Evolutionary conservation across 2,797 vertebrate species (phyloP).

Genomic region (Macropodus opercularis): DNA sequence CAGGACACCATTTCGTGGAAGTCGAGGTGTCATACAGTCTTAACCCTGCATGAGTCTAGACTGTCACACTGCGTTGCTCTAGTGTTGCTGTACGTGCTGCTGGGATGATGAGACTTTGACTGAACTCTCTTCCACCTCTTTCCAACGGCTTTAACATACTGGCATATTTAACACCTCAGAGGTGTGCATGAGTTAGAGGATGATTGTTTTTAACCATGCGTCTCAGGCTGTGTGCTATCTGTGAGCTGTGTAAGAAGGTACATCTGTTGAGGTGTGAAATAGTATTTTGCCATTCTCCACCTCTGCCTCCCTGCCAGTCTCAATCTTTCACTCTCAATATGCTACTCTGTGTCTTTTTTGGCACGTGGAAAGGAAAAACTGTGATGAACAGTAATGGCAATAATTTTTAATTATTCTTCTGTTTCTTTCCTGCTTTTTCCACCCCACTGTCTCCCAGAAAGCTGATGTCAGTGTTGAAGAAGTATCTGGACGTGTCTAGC

Average conservation of each 20-base stretch:
- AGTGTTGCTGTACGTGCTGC: background rate
- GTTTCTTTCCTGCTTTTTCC: background rate
- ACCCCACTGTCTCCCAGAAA: constrained; percentile 82
- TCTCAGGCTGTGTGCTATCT: constrained; percentile 41
- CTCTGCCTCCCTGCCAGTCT: constrained; percentile 10
- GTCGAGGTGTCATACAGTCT: constrained; percentile 13
- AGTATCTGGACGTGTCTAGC: constrained; percentile 93
- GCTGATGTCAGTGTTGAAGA: constrained; percentile 95
- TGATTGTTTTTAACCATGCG: constrained; percentile 24
- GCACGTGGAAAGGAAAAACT: constrained; percentile 62
- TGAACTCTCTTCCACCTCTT: constrained; percentile 16
- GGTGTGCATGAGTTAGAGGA: constrained; percentile 37
- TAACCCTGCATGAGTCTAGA: background rate
- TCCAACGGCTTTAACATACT: constrained; percentile 24
- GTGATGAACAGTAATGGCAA: constrained; percentile 43
- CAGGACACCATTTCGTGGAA: constrained; percentile 35
- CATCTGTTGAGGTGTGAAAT: constrained; percentile 66
- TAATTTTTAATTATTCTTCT: constrained; percentile 23
- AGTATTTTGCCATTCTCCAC: constrained; percentile 47
- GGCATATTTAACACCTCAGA: constrained; percentile 41
- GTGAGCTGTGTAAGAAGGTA: constrained; percentile 50
- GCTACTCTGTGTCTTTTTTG: constrained; percentile 48
- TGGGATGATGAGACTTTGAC: background rate
- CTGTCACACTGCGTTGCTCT: constrained; percentile 8
- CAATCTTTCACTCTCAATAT: constrained; percentile 27